These are phyloP conservation scores for Chrosomus eos DNA, from an alignment of 2,797 vertebrate genomes.

Conservation along the genomic window DNA sequence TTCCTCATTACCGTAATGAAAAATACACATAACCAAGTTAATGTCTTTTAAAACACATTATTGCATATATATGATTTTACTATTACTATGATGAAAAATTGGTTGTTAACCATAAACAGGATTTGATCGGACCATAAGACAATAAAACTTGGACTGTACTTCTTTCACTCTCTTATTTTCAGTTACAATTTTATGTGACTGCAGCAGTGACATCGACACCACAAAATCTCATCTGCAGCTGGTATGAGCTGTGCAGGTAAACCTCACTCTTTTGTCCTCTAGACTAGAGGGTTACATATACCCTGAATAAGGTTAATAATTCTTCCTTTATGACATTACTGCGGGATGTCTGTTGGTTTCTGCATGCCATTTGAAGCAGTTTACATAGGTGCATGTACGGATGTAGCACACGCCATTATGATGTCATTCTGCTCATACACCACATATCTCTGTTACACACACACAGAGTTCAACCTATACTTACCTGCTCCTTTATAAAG, in stretches of 20 bases:
- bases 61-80: too few relatives aligned
- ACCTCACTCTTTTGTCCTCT: background rate
- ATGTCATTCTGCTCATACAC: background rate
- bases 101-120: background rate
- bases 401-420: background rate
- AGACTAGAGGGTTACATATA: background rate
- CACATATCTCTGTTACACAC: conserved; percentile 33
- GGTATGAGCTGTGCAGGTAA: background rate
- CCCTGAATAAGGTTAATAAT: background rate
- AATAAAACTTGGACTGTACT: background rate
- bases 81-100: background rate
- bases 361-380: background rate
- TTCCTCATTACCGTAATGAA: too few relatives aligned
- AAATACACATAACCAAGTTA: too few relatives aligned
- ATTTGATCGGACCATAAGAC: background rate
- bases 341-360: background rate
- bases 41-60: background rate
- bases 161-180: background rate
- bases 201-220: background rate
- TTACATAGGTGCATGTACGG: background rate
- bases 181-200: background rate
- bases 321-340: conserved; percentile 11
- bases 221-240: background rate
- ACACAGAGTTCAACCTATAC: background rate
- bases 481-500: conserved; percentile 10